phyloP scores from a whole-genome alignment of 2,797 vertebrate species.

The Gymnopithys bicolor region DNA sequence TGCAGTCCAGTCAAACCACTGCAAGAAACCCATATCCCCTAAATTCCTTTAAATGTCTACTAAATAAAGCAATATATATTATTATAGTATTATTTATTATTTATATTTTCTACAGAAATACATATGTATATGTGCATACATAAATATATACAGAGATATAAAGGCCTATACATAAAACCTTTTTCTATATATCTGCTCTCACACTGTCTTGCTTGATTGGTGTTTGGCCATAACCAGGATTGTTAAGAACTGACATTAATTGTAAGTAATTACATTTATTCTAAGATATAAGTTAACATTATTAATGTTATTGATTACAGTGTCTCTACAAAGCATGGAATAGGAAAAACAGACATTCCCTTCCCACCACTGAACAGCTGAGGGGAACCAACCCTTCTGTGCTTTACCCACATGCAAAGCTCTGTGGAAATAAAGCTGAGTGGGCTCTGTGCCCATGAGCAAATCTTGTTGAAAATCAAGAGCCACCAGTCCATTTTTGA shows the following conservation, averaged over 20 bases:
- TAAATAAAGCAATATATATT: background rate
- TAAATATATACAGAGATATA: background rate
- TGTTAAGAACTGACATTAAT: slow-evolving; percentile 11
- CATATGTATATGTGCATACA: background rate
- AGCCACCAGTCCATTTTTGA: background rate
- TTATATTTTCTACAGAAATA: slow-evolving; percentile 27
- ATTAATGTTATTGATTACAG: background rate
- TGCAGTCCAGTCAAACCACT: background rate
- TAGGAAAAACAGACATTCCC: background rate
- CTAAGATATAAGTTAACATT: slow-evolving; percentile 1
- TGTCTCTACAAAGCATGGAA: slow-evolving; percentile 24
- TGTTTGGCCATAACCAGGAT: background rate
- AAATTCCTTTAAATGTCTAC: background rate
- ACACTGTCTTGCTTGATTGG: background rate
- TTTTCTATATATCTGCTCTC: background rate
- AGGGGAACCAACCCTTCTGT: background rate
- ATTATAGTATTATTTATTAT: background rate
- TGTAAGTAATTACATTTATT: slow-evolving; percentile 35
- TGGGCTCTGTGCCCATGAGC: background rate
- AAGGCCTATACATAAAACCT: background rate
- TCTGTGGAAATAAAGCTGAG: background rate
- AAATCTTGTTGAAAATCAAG: background rate
- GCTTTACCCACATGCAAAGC: background rate
- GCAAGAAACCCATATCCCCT: background rate
- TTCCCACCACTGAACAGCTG: background rate